A percentile compares a stretch with the other conserved stretches of the same genome.
Conservation (phyloP, 2,888 invertebrate species). For the Rhingia campestris region DNA sequence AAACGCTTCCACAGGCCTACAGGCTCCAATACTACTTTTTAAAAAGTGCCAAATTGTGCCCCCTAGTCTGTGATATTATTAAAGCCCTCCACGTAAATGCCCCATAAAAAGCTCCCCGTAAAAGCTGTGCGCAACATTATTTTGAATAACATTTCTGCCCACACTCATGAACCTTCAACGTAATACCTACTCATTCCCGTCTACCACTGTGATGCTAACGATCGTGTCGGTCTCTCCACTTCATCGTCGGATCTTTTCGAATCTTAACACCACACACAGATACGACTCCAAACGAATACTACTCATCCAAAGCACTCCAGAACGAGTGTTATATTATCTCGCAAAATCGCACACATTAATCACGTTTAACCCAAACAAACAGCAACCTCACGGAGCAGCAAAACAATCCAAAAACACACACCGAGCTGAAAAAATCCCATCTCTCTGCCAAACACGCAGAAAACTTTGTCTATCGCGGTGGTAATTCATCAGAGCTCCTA, state of each 20-base stretch:
- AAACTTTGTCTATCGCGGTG: conserved; percentile 31
- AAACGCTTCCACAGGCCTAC: no score
- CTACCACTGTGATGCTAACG: conserved; percentile 4
- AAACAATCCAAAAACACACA: conserved; percentile 29
- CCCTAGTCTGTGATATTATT: no score
- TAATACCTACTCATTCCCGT: not conserved
- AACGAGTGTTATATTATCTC: conserved; percentile 21
- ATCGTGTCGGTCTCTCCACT: conserved; percentile 3
- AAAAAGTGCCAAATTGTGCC: not conserved
- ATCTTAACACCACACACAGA: conserved; percentile 6
- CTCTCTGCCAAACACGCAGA: conserved; percentile 37
- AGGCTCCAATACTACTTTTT: no score
- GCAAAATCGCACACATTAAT: conserved; percentile 41
- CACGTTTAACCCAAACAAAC: conserved; percentile 49
- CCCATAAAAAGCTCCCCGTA: not conserved
- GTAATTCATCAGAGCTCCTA: conserved; percentile 67
- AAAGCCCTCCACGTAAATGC: not conserved
- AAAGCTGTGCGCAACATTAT: not conserved
- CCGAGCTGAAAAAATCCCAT: conserved; percentile 37
- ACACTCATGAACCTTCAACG: not conserved
- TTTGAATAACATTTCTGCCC: not conserved
- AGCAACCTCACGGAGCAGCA: conserved; percentile 9
- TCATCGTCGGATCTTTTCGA: not conserved
- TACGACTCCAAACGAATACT: not conserved
- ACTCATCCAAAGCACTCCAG: not conserved